Evolutionary conservation across 2,797 vertebrate genomes (phyloP), one percentile per base, ranked within the genome.

Genomic region (Eremophila alpestris): DNA sequence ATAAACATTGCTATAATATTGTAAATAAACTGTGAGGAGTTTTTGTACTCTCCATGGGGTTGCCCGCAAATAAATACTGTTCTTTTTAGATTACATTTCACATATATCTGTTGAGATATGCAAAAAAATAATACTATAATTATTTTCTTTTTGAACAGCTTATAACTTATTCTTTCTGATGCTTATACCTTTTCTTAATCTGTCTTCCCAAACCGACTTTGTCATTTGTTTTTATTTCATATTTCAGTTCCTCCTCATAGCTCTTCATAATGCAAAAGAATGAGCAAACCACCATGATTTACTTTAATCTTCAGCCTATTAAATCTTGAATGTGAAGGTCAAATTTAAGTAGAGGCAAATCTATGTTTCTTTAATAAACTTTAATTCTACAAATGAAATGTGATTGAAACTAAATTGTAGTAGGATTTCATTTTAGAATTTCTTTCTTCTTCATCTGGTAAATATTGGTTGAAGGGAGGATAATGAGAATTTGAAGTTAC

Each of bases 251-350:
- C 46, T 90, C 24, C 68, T 78, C 21, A 5, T 29, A 69, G 45
- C 12, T 93, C 30, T 92, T 88, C 51, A 9, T 87, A 89, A 54
- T 15, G 10, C 9, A 86, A 48, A 76, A 93, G 54, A 95, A 83
- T 74, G 75, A 92, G 45, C 69, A 91, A 96, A 65, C 51, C 62
- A 69, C 40, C 6, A 3, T 89, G 71, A 80, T 86, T 87, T 94
- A 80, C 82, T 95, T 70, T 90, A 91, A 91, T 89, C 60, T 87
- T 51, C n/a, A 90, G 62, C 36, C 93, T 95, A 85, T 95, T 97
- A 96, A 92, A 95, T 95, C 81, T 95, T 89, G 18, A 9, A 58
- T 46, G 96, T 90, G 91, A 97, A 97, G 96, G 91, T 97, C 96
- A 97, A 24, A 93, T 95, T 93, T 95, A 93, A 97, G 84, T 63